Percentiles rank a stretch among this genome's conserved stretches.
phyloP scores from a whole-genome alignment of 2,797 vertebrate genomes.

The Morelia viridis region DNA sequence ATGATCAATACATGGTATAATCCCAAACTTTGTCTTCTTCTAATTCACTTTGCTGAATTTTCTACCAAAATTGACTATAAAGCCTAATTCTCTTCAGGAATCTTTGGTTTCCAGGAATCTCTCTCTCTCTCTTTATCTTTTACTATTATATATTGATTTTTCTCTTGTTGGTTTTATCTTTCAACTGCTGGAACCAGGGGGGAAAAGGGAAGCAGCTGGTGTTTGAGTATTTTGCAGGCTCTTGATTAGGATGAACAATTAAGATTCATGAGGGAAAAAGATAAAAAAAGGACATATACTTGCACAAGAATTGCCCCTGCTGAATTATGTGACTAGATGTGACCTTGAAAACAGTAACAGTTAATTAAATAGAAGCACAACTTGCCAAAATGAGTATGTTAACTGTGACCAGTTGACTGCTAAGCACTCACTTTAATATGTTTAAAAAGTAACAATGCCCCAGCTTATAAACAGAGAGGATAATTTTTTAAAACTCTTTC shows the following conservation, averaged over 20 bases:
- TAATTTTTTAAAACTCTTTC: background rate
- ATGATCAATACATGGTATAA: background rate
- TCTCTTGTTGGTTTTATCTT: background rate
- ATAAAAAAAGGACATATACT: background rate
- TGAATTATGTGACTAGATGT: background rate
- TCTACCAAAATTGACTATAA: background rate
- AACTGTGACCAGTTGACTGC: background rate
- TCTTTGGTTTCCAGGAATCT: background rate
- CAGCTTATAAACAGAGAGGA: background rate
- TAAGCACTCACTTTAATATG: background rate
- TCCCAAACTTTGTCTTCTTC: background rate
- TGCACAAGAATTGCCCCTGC: background rate
- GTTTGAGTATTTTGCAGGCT: background rate
- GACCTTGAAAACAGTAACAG: background rate
- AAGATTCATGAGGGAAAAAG: background rate
- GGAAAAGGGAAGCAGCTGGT: background rate
- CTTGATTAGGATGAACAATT: background rate
- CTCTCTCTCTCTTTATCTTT: background rate
- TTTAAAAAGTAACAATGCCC: background rate
- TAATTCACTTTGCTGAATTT: background rate
- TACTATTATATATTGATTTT: background rate
- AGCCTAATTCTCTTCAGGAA: background rate
- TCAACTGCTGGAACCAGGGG: background rate
- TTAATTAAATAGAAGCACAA: background rate
- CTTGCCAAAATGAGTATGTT: background rate